These are phyloP conservation scores for Pagrus major DNA, from an alignment of 2,113 vertebrate species.

Conservation along the genomic window DNA sequence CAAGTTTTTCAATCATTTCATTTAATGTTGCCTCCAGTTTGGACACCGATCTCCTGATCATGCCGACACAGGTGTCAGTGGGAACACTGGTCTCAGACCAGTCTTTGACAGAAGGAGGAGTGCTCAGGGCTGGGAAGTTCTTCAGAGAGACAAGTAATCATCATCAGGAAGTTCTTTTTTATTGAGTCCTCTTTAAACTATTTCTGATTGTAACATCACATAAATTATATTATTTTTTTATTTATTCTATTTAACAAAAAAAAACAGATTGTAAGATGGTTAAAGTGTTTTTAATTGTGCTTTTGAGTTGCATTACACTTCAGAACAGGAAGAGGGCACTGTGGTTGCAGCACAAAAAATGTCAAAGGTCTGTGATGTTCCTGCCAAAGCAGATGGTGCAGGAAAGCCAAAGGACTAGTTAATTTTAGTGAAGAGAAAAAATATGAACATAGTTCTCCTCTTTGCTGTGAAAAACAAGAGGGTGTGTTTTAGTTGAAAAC, in stretches of 20 bases:
- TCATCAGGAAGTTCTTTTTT: too few species aligned
- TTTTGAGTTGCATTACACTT: not conserved
- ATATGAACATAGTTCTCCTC: too few species aligned
- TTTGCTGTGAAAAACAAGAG: too few species aligned
- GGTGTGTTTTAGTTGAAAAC: too few species aligned
- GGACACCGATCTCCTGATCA: conserved; percentile 79
- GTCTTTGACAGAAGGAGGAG: conserved; percentile 78
- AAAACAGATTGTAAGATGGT: too few species aligned
- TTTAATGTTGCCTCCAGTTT: conserved; percentile 72
- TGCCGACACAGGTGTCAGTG: conserved; percentile 77
- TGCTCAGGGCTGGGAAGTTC: conserved; percentile 81
- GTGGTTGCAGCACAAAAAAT: not conserved
- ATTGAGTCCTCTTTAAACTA: too few species aligned
- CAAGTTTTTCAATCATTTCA: conserved; percentile 76
- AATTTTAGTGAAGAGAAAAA: not conserved
- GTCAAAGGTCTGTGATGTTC: not conserved
- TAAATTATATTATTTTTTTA: too few species aligned
- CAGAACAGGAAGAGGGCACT: not conserved
- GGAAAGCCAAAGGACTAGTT: not conserved
- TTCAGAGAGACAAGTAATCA: conserved; percentile 61
- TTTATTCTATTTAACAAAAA: too few species aligned
- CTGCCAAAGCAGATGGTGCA: not conserved
- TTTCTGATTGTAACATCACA: too few species aligned
- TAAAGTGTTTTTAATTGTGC: not conserved
- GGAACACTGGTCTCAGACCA: conserved; percentile 82